Conservation (phyloP, 2,888 invertebrate species). For the Zygothrica quintamaculata region DNA sequence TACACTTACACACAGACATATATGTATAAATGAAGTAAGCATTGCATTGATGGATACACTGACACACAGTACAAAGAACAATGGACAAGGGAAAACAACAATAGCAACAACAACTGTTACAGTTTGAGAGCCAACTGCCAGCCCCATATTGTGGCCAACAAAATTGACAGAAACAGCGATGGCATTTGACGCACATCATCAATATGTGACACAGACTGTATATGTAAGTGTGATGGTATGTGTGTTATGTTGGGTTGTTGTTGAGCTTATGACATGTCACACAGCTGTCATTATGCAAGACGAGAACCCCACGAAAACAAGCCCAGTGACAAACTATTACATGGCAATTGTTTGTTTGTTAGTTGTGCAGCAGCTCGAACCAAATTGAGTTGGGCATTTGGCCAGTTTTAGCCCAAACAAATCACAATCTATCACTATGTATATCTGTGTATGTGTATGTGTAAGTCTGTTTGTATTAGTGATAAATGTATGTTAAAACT, state of each 20-base stretch:
- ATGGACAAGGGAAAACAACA: constrained; percentile 19
- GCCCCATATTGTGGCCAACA: constrained; percentile 55
- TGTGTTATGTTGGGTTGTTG: constrained; percentile 30
- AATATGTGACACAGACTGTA: constrained; percentile 56
- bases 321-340: constrained; percentile 58
- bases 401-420: constrained; percentile 5
- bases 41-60: constrained; percentile 53
- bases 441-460: constrained; percentile 16
- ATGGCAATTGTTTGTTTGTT: constrained; percentile 59
- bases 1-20: constrained; percentile 9
- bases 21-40: constrained; percentile 43
- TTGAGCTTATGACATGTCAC: constrained; percentile 67
- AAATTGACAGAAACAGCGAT: constrained; percentile 66
- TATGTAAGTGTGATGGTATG: constrained; percentile 7
- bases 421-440: background rate
- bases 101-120: constrained; percentile 7
- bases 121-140: constrained; percentile 16
- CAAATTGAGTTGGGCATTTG: constrained; percentile 10
- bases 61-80: constrained; percentile 40
- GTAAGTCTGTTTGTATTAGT: no score
- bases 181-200: constrained; percentile 72
- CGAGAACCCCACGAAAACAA: constrained; percentile 37
- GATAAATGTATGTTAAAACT: constrained; percentile 30
- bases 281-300: constrained; percentile 70
- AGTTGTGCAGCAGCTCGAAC: constrained; percentile 26